phyloP scores from a whole-genome alignment of 2,113 vertebrate species.

The Glaucidium brasilianum region DNA sequence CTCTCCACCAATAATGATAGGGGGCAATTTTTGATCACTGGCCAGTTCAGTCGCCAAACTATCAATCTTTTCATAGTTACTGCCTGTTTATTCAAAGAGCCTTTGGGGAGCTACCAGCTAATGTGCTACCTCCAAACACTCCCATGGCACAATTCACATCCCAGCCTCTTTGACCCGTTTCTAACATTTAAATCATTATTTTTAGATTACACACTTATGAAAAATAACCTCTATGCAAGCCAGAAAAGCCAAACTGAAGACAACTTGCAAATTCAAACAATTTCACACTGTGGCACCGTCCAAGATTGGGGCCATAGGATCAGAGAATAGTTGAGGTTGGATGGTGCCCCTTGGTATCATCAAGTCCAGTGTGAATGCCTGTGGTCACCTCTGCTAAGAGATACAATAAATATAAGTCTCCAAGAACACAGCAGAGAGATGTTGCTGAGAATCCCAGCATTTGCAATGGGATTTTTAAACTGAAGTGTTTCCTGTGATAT shows the following conservation, averaged over 20 bases:
- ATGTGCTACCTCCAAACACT: background rate
- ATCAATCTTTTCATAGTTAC: background rate
- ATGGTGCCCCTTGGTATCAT: background rate
- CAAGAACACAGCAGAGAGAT: background rate
- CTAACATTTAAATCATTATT: background rate
- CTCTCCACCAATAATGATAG: background rate
- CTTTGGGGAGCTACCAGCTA: background rate
- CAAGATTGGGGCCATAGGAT: background rate
- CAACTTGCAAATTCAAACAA: background rate
- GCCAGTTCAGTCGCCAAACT: background rate
- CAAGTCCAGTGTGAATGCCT: background rate
- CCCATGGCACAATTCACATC: background rate
- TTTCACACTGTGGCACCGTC: background rate
- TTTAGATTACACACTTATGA: background rate
- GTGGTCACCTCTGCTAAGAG: background rate
- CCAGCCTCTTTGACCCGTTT: background rate
- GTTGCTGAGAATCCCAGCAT: background rate
- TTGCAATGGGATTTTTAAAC: background rate
- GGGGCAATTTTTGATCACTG: background rate
- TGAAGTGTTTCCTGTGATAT: background rate
- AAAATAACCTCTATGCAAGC: background rate
- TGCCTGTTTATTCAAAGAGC: background rate
- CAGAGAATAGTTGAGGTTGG: background rate
- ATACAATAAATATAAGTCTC: background rate
- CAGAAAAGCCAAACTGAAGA: background rate